Conservation (phyloP, 2,797 vertebrate species). For the Coluber constrictor region DNA sequence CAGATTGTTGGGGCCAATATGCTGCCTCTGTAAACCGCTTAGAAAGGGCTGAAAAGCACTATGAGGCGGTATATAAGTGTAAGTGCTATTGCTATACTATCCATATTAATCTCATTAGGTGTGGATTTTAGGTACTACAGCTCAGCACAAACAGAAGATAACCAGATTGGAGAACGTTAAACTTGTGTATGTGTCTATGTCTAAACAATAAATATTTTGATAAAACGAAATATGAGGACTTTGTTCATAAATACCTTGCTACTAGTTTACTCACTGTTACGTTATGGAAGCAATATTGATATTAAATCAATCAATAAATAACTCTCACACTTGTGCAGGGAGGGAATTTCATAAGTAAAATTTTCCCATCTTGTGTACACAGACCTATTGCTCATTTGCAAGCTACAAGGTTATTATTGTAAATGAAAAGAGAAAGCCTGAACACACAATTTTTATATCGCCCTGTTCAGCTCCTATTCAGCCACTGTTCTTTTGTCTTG, state of each 20-base stretch:
- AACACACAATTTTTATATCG: not conserved
- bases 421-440: not conserved
- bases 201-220: not conserved
- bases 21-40: not conserved
- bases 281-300: not conserved
- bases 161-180: not conserved
- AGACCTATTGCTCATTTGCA: not conserved
- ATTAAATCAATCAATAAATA: not conserved
- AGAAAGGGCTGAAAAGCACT: not conserved
- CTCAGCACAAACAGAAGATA: not conserved
- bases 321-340: not conserved
- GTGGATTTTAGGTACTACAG: not conserved
- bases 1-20: not conserved
- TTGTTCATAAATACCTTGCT: not conserved
- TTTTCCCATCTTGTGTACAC: not conserved
- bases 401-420: not conserved
- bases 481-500: not conserved
- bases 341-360: not conserved
- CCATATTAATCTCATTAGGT: not conserved
- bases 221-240: not conserved
- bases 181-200: not conserved
- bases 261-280: not conserved
- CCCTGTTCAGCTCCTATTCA: not conserved
- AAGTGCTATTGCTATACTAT: not conserved
- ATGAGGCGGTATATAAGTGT: not conserved